Percentiles rank a stretch among this genome's conserved stretches.
Evolutionary conservation across 2,888 invertebrate species (phyloP).

Genomic region (Drosophila hawaiiensis): DNA sequence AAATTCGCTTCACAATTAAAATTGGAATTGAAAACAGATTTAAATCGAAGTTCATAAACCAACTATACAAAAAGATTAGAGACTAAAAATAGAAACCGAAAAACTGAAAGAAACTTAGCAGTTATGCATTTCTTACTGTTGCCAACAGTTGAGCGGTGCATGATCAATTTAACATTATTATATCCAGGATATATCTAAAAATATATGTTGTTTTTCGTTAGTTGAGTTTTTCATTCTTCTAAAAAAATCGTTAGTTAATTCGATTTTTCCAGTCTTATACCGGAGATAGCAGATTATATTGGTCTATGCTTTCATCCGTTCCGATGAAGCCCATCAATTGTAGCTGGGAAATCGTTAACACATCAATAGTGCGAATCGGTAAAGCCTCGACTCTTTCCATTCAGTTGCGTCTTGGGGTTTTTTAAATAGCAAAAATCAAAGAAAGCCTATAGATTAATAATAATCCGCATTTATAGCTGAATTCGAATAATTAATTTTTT

Average conservation of each 20-base stretch:
- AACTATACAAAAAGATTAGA: background rate
- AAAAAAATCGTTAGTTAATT: no score
- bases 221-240: no score
- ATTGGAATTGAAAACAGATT: constrained; percentile 1
- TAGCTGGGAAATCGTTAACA: background rate
- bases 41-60: background rate
- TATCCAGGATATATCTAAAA: background rate
- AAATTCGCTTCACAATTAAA: background rate
- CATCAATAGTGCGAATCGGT: background rate
- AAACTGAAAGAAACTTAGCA: background rate
- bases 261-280: no score
- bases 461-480: background rate
- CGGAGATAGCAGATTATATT: background rate
- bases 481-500: no score
- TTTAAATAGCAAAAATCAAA: background rate
- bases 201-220: background rate
- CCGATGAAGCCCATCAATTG: background rate
- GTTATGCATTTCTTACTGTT: background rate
- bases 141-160: background rate
- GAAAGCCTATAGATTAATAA: background rate
- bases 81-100: background rate
- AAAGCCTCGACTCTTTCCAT: background rate
- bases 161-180: no score
- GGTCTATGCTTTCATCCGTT: background rate
- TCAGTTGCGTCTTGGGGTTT: background rate